Evolutionary conservation across 2,888 invertebrate species (phyloP).

Genomic region (Brachylomia viminalis): DNA sequence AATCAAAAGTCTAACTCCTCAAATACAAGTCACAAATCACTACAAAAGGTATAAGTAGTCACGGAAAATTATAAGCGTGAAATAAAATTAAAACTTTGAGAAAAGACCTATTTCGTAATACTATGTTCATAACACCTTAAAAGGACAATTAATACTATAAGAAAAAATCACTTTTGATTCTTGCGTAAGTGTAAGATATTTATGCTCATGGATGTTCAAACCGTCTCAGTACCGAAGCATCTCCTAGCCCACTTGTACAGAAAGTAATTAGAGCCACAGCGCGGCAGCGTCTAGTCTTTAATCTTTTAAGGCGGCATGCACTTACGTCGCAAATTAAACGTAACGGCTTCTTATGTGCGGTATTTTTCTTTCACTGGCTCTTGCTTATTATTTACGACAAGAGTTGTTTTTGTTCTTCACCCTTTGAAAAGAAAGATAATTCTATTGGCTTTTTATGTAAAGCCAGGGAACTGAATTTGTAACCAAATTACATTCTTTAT

Average conservation of each 20-base stretch:
- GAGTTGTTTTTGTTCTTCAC: slow-evolving; percentile 12
- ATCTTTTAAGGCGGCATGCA: slow-evolving; percentile 62
- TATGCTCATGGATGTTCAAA: not conserved
- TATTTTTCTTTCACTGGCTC: slow-evolving; percentile 44
- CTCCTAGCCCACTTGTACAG: slow-evolving; percentile 29
- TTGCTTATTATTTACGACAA: slow-evolving; percentile 18
- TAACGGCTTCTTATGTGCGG: slow-evolving; percentile 37
- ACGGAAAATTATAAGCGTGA: no score
- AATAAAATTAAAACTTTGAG: no score
- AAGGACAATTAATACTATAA: no score
- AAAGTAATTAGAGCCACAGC: slow-evolving; percentile 55
- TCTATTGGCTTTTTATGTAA: no score
- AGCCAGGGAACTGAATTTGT: no score
- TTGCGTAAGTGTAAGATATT: no score
- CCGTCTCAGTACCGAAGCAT: slow-evolving; percentile 1
- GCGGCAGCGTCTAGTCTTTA: slow-evolving; percentile 47
- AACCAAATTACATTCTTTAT: no score
- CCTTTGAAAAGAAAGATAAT: no score
- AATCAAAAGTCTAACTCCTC: not conserved
- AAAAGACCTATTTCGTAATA: no score
- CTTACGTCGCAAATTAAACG: slow-evolving; percentile 62
- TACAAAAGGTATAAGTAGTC: no score
- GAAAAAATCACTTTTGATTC: no score
- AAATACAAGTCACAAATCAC: not conserved
- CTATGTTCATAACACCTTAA: no score